Percentiles rank a stretch among this genome's conserved stretches.
Conservation (phyloP, 2,888 invertebrate species). For the Petrophora chlorosata region DNA sequence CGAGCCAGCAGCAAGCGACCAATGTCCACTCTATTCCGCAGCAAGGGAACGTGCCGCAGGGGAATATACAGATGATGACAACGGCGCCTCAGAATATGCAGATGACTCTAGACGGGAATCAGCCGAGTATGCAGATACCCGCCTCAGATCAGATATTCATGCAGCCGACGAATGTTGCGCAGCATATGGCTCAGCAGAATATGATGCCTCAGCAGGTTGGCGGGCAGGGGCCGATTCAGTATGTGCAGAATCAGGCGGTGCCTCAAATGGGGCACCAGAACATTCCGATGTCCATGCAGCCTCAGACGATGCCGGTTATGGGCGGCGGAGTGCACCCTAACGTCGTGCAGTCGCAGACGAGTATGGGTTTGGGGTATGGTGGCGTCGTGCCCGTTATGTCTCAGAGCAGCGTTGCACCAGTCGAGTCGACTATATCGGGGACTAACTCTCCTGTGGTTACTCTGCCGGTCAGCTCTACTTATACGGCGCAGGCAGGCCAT, state of each 20-base stretch:
- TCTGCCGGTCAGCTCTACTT: slow-evolving; percentile 74
- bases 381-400: slow-evolving; percentile 80
- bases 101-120: slow-evolving; percentile 82
- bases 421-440: slow-evolving; percentile 75
- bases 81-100: slow-evolving; percentile 81
- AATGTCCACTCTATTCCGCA: slow-evolving; percentile 75
- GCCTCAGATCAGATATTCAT: slow-evolving; percentile 80
- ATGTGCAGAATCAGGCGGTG: slow-evolving; percentile 70
- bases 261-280: slow-evolving; percentile 77
- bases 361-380: slow-evolving; percentile 73
- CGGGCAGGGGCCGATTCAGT: slow-evolving; percentile 76
- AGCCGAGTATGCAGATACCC: slow-evolving; percentile 82
- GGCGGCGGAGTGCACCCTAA: slow-evolving; percentile 73
- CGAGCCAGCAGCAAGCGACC: slow-evolving; percentile 75
- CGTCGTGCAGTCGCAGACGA: slow-evolving; percentile 79
- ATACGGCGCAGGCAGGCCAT: slow-evolving; percentile 64
- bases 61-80: slow-evolving; percentile 84
- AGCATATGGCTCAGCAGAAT: slow-evolving; percentile 76
- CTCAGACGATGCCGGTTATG: slow-evolving; percentile 72
- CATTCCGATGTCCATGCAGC: slow-evolving; percentile 81
- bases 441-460: slow-evolving; percentile 81
- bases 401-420: slow-evolving; percentile 76
- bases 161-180: slow-evolving; percentile 71
- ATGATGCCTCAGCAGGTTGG: slow-evolving; percentile 75
- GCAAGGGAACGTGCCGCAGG: slow-evolving; percentile 83